These are phyloP conservation scores for Uropetala carovei DNA, from an alignment of 2,888 invertebrate species.

Conservation along the genomic window DNA sequence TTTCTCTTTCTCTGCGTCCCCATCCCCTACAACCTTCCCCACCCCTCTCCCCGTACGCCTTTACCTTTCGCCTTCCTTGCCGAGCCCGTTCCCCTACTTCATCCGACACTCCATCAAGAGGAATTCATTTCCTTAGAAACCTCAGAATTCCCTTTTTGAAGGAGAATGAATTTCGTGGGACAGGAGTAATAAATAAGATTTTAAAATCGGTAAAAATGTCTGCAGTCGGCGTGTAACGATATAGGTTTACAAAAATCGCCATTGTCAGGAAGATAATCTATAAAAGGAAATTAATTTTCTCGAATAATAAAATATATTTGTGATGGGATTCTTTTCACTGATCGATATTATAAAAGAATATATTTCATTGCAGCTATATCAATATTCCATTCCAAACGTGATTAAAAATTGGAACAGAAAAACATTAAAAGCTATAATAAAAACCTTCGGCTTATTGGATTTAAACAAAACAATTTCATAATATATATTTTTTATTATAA, in stretches of 20 bases:
- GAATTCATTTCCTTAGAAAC: slow-evolving; percentile 22
- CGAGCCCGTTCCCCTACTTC: not conserved
- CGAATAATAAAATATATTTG: not conserved
- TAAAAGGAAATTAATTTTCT: not conserved
- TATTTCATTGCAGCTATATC: too few relatives aligned
- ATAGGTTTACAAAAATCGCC: not conserved
- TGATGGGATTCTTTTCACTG: too few relatives aligned
- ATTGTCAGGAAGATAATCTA: not conserved
- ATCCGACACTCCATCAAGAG: slow-evolving; percentile 13
- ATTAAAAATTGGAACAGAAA: too few relatives aligned
- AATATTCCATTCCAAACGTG: too few relatives aligned
- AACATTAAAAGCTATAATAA: too few relatives aligned
- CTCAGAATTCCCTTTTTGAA: slow-evolving; percentile 4
- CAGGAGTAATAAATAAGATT: not conserved
- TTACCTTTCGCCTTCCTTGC: not conserved
- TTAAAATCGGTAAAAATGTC: not conserved
- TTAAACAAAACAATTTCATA: too few relatives aligned
- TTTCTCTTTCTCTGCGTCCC: not conserved
- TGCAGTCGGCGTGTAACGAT: not conserved
- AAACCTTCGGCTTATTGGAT: too few relatives aligned
- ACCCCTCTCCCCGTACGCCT: too few relatives aligned
- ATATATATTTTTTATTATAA: too few relatives aligned
- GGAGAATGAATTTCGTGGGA: slow-evolving; percentile 22
- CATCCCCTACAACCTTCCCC: too few relatives aligned
- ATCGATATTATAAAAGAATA: too few relatives aligned